A percentile compares a stretch with the other conserved stretches of the same genome.
Conservation (phyloP, 2,113 vertebrate species). For the Indri indri region DNA sequence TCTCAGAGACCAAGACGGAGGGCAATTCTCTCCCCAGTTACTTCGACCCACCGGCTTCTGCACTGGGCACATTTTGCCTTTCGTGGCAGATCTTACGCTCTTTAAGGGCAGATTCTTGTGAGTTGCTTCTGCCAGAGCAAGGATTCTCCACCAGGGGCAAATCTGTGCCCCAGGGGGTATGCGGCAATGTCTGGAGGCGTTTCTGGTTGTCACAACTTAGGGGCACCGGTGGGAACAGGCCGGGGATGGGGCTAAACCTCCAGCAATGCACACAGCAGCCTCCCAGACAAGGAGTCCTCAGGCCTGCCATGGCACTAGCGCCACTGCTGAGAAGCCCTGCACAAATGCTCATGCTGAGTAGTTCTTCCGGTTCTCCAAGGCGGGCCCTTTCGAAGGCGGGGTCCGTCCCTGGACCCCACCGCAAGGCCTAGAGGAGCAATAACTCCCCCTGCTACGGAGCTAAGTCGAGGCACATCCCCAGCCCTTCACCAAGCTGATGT, state of each 20-base stretch:
- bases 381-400: background rate
- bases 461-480: accelerated
- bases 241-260: background rate
- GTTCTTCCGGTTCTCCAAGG: background rate
- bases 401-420: background rate
- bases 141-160: background rate
- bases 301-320: accelerated
- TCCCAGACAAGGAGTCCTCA: background rate
- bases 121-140: no score
- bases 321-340: background rate
- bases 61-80: accelerated
- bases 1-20: background rate
- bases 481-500: background rate
- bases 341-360: accelerated
- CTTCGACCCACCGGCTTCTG: background rate
- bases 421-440: no score
- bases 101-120: background rate
- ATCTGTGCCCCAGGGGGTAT: background rate
- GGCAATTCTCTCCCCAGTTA: background rate
- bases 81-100: background rate
- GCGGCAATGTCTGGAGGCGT: background rate
- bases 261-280: accelerated
- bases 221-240: accelerated
- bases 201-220: background rate
- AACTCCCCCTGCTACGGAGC: background rate